These are phyloP conservation scores for Mungos mungo DNA, from an alignment of 2,113 vertebrate genomes.

Conservation along the genomic window DNA sequence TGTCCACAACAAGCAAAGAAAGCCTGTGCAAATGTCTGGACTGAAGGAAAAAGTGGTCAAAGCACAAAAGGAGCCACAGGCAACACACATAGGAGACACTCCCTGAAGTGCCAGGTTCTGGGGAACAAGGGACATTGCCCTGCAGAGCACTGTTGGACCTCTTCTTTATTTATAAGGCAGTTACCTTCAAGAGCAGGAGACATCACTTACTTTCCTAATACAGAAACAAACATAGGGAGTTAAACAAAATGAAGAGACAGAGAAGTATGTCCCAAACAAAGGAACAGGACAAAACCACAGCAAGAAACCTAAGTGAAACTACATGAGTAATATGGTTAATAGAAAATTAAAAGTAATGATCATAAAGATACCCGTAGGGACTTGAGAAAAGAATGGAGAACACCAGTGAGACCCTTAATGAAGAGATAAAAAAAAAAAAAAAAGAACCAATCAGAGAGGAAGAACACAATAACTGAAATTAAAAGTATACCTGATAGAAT, in stretches of 20 bases:
- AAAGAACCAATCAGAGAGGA: not conserved
- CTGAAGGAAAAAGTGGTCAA: not conserved
- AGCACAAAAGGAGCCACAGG: not conserved
- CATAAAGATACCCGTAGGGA: not conserved
- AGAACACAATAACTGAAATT: not conserved
- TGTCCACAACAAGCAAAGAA: not conserved
- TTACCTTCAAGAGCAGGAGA: not conserved
- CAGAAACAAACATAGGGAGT: not conserved
- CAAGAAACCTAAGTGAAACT: not conserved
- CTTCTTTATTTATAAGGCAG: not conserved
- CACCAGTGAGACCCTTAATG: not conserved
- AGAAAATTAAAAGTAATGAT: not conserved
- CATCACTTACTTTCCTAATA: not conserved
- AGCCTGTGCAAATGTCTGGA: not conserved
- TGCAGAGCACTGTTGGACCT: not conserved
- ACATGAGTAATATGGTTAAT: not conserved
- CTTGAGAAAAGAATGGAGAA: not conserved
- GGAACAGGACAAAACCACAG: not conserved
- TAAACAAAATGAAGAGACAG: not conserved
- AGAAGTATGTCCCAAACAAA: not conserved
- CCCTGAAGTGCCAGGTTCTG: not conserved
- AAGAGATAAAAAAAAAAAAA: not conserved
- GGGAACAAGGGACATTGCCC: not conserved
- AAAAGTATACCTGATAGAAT: not conserved
- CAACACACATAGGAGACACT: not conserved